These are phyloP conservation scores for Diuraphis noxia DNA, from an alignment of 1,140 invertebrate species.

Conservation along the genomic window DNA sequence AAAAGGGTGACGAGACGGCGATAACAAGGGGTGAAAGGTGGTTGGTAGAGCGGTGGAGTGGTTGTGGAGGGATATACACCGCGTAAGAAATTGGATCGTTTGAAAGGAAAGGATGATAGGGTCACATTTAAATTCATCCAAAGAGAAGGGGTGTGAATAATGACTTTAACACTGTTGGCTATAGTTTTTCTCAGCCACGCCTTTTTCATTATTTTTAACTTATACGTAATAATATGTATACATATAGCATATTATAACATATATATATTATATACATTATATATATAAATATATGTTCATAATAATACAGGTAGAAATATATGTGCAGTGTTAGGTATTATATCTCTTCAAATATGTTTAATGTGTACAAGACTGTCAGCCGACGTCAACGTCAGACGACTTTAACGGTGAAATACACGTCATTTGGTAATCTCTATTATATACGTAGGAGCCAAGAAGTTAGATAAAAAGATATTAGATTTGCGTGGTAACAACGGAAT, in stretches of 20 bases:
- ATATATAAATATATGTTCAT: too few relatives aligned
- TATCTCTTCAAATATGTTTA: neutral
- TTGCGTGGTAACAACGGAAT: neutral
- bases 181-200: neutral
- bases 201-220: conserved; percentile 43
- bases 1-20: neutral
- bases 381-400: neutral
- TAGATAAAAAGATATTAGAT: neutral
- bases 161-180: conserved; percentile 49
- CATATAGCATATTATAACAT: neutral
- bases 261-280: too few relatives aligned
- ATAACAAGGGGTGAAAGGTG: neutral
- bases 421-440: neutral
- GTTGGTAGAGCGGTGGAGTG: neutral
- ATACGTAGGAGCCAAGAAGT: too few relatives aligned
- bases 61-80: neutral
- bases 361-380: neutral
- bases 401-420: neutral
- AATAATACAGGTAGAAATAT: neutral
- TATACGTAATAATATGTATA: neutral
- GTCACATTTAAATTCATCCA: conserved; percentile 33
- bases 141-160: conserved; percentile 28
- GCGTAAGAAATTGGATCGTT: conserved; percentile 20
- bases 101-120: neutral
- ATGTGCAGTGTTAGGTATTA: neutral